Base-by-base conservation (phyloP, 2,113 vertebrate genomes). In the Plectropomus leopardus region DNA sequence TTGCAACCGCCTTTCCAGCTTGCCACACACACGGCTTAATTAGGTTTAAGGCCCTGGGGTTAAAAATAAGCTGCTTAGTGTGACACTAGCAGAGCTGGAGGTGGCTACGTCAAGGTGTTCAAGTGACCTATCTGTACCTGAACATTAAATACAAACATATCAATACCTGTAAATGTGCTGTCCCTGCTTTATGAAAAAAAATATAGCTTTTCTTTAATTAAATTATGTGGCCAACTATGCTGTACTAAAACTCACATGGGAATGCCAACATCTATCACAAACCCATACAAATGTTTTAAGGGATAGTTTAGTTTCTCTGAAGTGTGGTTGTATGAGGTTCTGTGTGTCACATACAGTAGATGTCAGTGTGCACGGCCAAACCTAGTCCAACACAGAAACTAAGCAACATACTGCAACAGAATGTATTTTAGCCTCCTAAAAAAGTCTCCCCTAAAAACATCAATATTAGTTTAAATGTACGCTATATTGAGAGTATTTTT, bases 1-100 rank as follows among this genome's bases (percentile, higher is more conserved):
- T 36, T 11, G 45, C 11, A 34, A 40, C 30, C 48, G 58, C 60
- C 15, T 60, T 55, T n/a, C 65, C 21, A 60, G 21, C 7, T 74
- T 23, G 19, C 19, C 58, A 54, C 30, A 60, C 55, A 55, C 64
- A 61, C 44, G 76, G 4, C 11, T 36, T 73, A 60, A 83, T 61
- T 63, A 74, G 50, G 54, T 36, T 61, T 84, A 82, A 82, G n/a
- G 23, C 74, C 11, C 1, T 5, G 1, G 36, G 51, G 70, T 78
- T 72, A 51, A 54, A 76, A 72, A 70, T 82, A 88, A 77, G 58
- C 83, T 50, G 72, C 75, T 88, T 85, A 87, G 48, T 36, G 30
- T 32, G 8, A 69, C 51, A 48, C 28, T 15, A 17, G 19, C 17
- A 28, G 60, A 51, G 55, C 23, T 7, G 45, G 60, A 72, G 44